Evolutionary conservation across 2,113 vertebrate genomes (phyloP).

Genomic region (Plecturocebus donacophilus): DNA sequence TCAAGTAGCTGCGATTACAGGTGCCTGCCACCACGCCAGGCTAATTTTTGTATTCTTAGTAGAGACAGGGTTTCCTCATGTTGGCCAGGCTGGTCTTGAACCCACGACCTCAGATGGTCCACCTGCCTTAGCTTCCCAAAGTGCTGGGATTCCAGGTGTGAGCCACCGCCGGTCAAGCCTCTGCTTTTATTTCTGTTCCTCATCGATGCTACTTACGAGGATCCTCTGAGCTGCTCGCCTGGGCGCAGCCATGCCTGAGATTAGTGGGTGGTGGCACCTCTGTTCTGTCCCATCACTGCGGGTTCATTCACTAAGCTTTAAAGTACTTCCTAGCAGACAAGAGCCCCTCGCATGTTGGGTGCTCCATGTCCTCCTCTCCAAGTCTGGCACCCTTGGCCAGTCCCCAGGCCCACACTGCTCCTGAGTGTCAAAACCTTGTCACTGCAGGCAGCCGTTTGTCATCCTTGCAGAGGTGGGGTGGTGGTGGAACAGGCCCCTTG

Average conservation of each 20-base stretch:
- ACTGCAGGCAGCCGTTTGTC: not conserved
- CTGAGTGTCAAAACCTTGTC: conserved; percentile 41
- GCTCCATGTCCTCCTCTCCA: not conserved
- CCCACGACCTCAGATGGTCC: no score
- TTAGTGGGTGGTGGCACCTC: fast-evolving
- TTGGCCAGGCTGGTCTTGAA: no score
- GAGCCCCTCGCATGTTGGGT: not conserved
- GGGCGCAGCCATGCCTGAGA: not conserved
- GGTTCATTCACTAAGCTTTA: not conserved
- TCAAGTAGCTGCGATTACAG: no score
- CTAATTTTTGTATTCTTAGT: no score
- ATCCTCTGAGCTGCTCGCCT: not conserved
- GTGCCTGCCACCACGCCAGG: no score
- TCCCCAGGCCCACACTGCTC: not conserved
- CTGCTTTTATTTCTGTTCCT: not conserved
- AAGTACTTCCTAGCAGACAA: not conserved
- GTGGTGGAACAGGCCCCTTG: not conserved
- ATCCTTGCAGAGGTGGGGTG: not conserved
- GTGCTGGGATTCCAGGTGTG: no score
- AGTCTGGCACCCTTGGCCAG: not conserved
- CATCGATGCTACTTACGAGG: not conserved
- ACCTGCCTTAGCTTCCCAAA: no score
- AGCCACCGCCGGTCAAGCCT: no score
- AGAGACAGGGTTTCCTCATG: no score
- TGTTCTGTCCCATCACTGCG: fast-evolving